Base-by-base conservation (phyloP, 2,888 invertebrate genomes). In the Ormyrus rosae region DNA sequence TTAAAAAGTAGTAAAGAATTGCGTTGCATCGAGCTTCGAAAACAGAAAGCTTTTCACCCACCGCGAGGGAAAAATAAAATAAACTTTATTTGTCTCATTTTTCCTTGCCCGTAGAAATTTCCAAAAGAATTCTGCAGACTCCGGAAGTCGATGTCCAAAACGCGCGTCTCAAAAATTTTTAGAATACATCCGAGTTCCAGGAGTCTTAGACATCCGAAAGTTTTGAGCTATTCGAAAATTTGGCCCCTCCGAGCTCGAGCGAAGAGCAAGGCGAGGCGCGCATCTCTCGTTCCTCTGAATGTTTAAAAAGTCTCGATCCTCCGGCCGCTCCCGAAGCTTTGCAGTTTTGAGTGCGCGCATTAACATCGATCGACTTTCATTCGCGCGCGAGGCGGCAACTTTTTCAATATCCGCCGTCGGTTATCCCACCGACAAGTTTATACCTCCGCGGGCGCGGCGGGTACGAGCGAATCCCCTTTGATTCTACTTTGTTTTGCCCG, bases 321-420 rank as follows among this genome's bases (percentile, higher is more conserved):
- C 63, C 51, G 46, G n/a, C 53, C 55, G 19, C 19, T 53, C 34
- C 19, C 48, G 10, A n/a, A 68, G 50, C 81, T 82, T 83, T 81
- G 83, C 82, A 83, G 83, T 82, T 83, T 84, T 79, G 83, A 83
- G 82, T 76, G 82, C 81, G 81, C 81, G 79, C 82, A 65, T 76
- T 70, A 78, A 72, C 78, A 74, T 74, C 77, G 63, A 74, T 63
- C 80, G 68, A 5, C 19, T n/a, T 19, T 68, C 72, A 19, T 19
- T 50, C 19, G 53, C 11, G 53, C 9, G n/a, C 56, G 46, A 50
- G 34, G 63, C 58, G 55, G 19, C 64, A 78, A 71, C 78, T 70
- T 65, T 78, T 78, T 70, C 71, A 78, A 78, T 78, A 78, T 75
- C 74, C 68, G 55, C 55, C 19, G 5, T 34, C 8, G 6, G 50